Conservation (phyloP, 2,888 invertebrate genomes). For the Epirrhoe alternata region DNA sequence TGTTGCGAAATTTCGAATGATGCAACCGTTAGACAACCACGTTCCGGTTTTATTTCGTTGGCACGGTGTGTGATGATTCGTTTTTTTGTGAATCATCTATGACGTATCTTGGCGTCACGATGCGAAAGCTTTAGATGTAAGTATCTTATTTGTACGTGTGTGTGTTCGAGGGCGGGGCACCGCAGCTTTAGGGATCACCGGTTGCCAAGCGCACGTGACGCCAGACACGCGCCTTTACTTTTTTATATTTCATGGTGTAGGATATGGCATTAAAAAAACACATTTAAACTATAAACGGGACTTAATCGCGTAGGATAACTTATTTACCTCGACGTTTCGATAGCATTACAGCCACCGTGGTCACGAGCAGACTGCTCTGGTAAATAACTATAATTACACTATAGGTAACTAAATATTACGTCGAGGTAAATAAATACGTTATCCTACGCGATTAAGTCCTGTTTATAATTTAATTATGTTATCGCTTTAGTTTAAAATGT, state of each 20-base stretch:
- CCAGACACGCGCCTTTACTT: conserved; percentile 58
- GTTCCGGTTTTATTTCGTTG: conserved; percentile 44
- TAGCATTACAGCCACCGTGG: too few relatives aligned
- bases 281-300: too few relatives aligned
- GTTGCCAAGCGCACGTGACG: conserved; percentile 67
- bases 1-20: conserved; percentile 29
- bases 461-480: too few relatives aligned
- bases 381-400: too few relatives aligned
- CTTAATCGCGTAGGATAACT: too few relatives aligned
- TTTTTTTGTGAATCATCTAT: conserved; percentile 45
- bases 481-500: too few relatives aligned
- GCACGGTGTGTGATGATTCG: conserved; percentile 8
- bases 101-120: conserved; percentile 46
- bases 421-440: too few relatives aligned
- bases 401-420: too few relatives aligned
- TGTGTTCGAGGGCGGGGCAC: conserved; percentile 56
- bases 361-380: too few relatives aligned
- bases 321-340: too few relatives aligned
- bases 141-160: conserved; percentile 38
- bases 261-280: conserved; percentile 34
- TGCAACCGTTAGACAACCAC: conserved; percentile 47
- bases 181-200: conserved; percentile 61
- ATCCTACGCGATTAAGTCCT: too few relatives aligned
- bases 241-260: conserved; percentile 28
- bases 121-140: conserved; percentile 53